Percentiles rank a stretch among this genome's conserved stretches.
Conservation (phyloP, 2,888 invertebrate genomes). For the Drosophila yooni region DNA sequence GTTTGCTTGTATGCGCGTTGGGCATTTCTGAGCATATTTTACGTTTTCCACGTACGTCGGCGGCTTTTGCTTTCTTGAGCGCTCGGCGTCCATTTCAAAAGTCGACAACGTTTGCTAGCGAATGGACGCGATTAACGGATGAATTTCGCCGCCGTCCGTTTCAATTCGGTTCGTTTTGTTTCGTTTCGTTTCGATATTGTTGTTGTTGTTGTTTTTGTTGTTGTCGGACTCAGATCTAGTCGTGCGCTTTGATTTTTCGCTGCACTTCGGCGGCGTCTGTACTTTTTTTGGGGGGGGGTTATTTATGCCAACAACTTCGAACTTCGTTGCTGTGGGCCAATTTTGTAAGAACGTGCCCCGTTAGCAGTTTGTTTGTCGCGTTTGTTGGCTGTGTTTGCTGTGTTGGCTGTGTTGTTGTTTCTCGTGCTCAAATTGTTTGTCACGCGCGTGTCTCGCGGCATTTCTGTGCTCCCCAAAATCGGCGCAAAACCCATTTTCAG, state of each 20-base stretch:
- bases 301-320: conserved; percentile 7
- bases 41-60: conserved; percentile 74
- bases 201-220: neutral
- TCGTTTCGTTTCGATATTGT: neutral
- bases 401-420: conserved; percentile 11
- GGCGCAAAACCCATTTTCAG: conserved; percentile 3
- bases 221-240: conserved; percentile 23
- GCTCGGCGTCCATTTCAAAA: conserved; percentile 83
- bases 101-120: conserved; percentile 84
- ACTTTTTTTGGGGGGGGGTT: conserved; percentile 50
- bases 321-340: conserved; percentile 22
- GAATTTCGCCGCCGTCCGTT: conserved; percentile 43
- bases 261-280: conserved; percentile 61
- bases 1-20: conserved; percentile 52
- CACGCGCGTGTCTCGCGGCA: conserved; percentile 63
- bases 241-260: conserved; percentile 60
- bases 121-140: conserved; percentile 84
- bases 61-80: conserved; percentile 76
- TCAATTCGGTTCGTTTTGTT: conserved; percentile 13
- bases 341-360: conserved; percentile 45
- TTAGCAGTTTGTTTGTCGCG: conserved; percentile 34
- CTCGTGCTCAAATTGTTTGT: conserved; percentile 53
- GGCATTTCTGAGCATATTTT: conserved; percentile 77
- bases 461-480: conserved; percentile 1
- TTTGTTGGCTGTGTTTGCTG: neutral